phyloP scores from a whole-genome alignment of 2,797 vertebrate species.

The Vultur gryphus region DNA sequence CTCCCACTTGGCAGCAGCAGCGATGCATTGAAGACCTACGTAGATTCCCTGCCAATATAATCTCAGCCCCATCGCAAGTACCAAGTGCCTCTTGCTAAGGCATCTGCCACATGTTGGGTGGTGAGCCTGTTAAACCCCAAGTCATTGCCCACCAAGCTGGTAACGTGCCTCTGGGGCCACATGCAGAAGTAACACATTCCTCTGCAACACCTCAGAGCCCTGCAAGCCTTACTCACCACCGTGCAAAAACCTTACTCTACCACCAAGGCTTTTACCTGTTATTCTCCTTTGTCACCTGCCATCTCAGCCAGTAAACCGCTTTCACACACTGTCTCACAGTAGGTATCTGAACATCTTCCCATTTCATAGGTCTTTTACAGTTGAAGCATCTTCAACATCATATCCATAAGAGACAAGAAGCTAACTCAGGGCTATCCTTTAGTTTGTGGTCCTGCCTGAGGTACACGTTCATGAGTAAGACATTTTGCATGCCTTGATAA shows the following conservation, averaged over 20 bases:
- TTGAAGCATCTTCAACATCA: background rate
- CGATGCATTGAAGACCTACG: accelerated
- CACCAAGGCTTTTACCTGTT: background rate
- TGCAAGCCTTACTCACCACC: accelerated
- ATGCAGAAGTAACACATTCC: background rate
- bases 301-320: background rate
- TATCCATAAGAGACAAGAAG: background rate
- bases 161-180: too few species aligned
- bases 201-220: background rate
- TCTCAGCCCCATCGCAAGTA: background rate
- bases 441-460: background rate
- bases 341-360: background rate
- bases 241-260: background rate
- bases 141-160: background rate
- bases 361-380: background rate
- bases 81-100: background rate
- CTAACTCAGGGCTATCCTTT: background rate
- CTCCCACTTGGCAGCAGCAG: background rate
- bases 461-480: background rate
- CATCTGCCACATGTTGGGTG: accelerated
- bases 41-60: background rate
- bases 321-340: background rate
- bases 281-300: background rate
- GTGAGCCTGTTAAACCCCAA: background rate
- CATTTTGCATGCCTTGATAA: background rate